Base-by-base conservation (phyloP, 2,113 vertebrate species). In the Phainopepla nitens region DNA sequence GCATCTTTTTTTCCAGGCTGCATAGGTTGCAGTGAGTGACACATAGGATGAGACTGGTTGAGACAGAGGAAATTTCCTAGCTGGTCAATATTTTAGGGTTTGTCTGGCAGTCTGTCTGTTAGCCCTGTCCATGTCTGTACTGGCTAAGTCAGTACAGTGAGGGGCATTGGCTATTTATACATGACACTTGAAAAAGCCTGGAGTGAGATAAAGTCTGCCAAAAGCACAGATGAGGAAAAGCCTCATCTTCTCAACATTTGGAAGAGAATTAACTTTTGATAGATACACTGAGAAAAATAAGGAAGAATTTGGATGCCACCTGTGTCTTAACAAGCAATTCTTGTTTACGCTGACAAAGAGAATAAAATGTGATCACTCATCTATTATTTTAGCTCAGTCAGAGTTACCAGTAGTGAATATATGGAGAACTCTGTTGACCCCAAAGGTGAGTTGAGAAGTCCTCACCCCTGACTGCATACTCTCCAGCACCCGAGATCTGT, bases 11-110 rank as follows among this genome's bases (percentile, higher is more conserved):
- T 61, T 53, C 51, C 7, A 49, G 51, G 10, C n/a, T 75, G 15
- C 0, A 0, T 3, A n/a, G 1, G 7, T 77, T 88, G 3, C 11
- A 42, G 15, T 6, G 33, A 60, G 39, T 18, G 39, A 35, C 28
- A 82, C 42, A 13, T 21, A 18, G 3, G 18, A 21, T 33, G 23
- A 57, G 9, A 23, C 31, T 87, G 53, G 5, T 2, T 68, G 50
- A 28, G 58, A 45, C 25, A 72, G 75, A 56, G 11, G 28, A n/a
- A 14, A 10, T 53, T 71, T 81, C n/a, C 68, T 72, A 13, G 5
- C 2, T 45, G 50, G 36, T 76, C n/a, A 23, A 0, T 87, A 19
- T 62, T 93, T 79, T 72, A 57, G 57, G 24, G 5, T 85, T 91
- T 79, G 20, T 31, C 24, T 87, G 27, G 85, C 33, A 28, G 1